Evolutionary conservation across 1,140 invertebrate genomes (phyloP).

Genomic region (Ostrea denselamellosa): DNA sequence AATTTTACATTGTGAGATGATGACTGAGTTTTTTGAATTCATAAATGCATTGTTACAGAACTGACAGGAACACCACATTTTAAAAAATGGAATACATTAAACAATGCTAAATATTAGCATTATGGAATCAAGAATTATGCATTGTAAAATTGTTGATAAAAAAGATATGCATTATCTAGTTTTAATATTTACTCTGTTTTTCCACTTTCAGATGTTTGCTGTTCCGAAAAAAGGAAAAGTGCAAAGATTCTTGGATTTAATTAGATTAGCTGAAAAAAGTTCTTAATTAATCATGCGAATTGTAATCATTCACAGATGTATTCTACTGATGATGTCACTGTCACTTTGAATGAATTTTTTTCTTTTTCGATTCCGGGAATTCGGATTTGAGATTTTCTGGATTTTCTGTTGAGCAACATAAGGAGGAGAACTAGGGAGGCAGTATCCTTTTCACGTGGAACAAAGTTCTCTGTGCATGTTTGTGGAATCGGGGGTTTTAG

Average conservation of each 20-base stretch:
- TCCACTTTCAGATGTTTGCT: slow-evolving; percentile 5
- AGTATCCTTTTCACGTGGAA: not conserved
- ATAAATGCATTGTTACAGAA: no score
- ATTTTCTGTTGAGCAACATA: slow-evolving; percentile 10
- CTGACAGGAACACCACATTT: no score
- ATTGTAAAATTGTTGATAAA: no score
- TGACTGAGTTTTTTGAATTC: no score
- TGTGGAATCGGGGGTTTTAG: not conserved
- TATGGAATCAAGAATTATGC: no score
- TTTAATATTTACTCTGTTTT: no score
- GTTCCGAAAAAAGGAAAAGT: slow-evolving; percentile 7
- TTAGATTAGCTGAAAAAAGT: slow-evolving; percentile 32
- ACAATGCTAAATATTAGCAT: no score
- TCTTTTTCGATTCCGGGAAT: slow-evolving; percentile 22
- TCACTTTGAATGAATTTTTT: slow-evolving; percentile 34
- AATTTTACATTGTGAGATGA: no score
- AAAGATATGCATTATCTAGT: no score
- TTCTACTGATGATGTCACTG: slow-evolving; percentile 25
- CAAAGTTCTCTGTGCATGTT: not conserved
- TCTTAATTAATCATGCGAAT: slow-evolving; percentile 30
- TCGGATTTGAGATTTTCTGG: slow-evolving; percentile 29
- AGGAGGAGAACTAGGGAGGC: not conserved
- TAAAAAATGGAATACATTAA: no score
- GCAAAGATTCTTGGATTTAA: slow-evolving; percentile 36
- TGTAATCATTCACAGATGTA: slow-evolving; percentile 31